Conservation (phyloP, 2,113 vertebrate genomes). For the Nansenia antarctica region DNA sequence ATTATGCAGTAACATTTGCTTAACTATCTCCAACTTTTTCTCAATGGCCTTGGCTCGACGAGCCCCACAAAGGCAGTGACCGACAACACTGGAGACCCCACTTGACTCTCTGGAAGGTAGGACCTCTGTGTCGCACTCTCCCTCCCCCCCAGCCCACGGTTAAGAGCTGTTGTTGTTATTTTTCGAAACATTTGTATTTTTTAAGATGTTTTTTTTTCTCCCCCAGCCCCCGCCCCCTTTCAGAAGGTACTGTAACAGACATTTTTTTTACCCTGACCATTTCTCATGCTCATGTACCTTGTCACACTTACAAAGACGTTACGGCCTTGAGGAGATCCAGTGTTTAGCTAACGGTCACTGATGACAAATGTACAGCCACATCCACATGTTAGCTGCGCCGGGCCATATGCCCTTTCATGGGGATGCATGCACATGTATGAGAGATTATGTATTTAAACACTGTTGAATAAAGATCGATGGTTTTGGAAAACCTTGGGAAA, state of each 20-base stretch:
- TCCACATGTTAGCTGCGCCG: slow-evolving; percentile 17
- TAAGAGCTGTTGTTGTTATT: slow-evolving; percentile 42
- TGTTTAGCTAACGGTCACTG: slow-evolving; percentile 38
- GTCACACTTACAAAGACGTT: slow-evolving; percentile 6
- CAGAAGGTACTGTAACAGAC: slow-evolving; percentile 12
- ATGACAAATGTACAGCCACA: slow-evolving; percentile 53
- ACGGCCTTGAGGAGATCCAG: slow-evolving; percentile 29
- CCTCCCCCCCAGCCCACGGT: slow-evolving; percentile 14
- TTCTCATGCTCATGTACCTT: slow-evolving; percentile 11
- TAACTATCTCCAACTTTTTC: slow-evolving; percentile 12
- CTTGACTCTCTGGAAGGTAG: background rate
- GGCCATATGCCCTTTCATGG: slow-evolving; percentile 51
- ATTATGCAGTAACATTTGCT: slow-evolving; percentile 43
- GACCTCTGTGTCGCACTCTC: background rate
- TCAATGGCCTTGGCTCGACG: slow-evolving; percentile 3
- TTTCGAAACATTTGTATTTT: slow-evolving; percentile 4
- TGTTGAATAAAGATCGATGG: slow-evolving; percentile 42
- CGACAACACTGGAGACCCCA: slow-evolving; percentile 13
- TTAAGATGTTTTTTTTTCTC: slow-evolving; percentile 4
- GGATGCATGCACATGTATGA: slow-evolving; percentile 15
- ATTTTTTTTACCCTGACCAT: slow-evolving; percentile 28
- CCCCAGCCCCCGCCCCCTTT: too few relatives aligned
- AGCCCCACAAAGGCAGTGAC: slow-evolving; percentile 23
- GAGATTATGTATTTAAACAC: slow-evolving; percentile 41
- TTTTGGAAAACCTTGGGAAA: slow-evolving; percentile 22